Conservation (phyloP, 1,140 invertebrate species). For the Diorhabda elongata region DNA sequence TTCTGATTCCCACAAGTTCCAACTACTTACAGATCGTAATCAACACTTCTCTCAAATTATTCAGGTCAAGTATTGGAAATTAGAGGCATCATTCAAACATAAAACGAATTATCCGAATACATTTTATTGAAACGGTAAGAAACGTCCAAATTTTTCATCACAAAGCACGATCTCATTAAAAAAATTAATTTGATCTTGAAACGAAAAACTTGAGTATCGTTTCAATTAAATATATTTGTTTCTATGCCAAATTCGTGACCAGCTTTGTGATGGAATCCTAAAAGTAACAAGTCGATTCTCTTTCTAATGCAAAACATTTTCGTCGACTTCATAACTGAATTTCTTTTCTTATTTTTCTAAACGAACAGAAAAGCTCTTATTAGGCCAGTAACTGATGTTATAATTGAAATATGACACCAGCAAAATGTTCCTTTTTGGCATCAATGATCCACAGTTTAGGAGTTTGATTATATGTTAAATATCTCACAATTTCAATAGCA, state of each 20-base stretch:
- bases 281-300: neutral
- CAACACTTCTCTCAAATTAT: no score
- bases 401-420: neutral
- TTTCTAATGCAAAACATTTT: conserved; percentile 3
- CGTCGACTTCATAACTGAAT: neutral
- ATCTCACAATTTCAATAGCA: neutral
- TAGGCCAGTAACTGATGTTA: neutral
- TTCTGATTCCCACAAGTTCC: no score
- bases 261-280: neutral
- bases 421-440: neutral
- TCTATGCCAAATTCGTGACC: neutral
- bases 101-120: neutral
- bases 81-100: neutral
- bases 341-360: neutral
- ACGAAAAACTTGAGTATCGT: neutral
- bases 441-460: neutral
- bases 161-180: neutral
- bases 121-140: no score
- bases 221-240: conserved; percentile 3
- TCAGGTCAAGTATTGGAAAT: no score
- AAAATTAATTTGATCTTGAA: neutral
- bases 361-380: neutral
- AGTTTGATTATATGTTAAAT: no score
- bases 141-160: neutral
- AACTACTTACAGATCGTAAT: no score